These are phyloP conservation scores for Drosophila mojavensis DNA, from an alignment of 1,140 invertebrate genomes.

Conservation along the genomic window DNA sequence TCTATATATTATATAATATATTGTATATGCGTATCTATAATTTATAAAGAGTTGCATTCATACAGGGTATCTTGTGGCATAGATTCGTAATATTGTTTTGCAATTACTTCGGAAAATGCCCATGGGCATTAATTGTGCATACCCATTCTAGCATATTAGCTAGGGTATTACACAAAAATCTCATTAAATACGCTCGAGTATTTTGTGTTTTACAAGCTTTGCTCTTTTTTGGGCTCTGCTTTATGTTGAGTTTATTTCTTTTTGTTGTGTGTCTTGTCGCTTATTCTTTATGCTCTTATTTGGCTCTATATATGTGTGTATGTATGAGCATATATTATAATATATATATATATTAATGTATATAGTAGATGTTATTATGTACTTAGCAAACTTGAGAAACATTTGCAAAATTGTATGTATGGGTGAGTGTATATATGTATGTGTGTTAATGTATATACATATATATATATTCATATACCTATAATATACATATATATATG, in stretches of 20 bases:
- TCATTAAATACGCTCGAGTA: neutral
- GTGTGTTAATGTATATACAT: constrained; percentile 15
- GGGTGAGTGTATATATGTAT: constrained; percentile 23
- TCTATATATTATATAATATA: no score
- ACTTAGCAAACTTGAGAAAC: constrained; percentile 29
- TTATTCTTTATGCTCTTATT: constrained; percentile 30
- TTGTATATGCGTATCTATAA: no score
- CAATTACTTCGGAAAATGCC: no score
- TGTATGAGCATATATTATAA: neutral
- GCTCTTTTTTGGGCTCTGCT: constrained; percentile 47
- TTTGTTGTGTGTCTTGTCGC: constrained; percentile 10
- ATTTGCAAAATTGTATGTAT: constrained; percentile 38
- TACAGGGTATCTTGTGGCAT: no score
- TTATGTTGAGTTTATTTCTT: constrained; percentile 18
- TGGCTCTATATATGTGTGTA: constrained; percentile 19
- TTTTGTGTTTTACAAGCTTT: constrained; percentile 54
- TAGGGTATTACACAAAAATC: constrained; percentile 1
- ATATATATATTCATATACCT: constrained; percentile 34
- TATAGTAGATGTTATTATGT: constrained; percentile 38
- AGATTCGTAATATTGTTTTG: no score
- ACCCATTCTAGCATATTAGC: no score
- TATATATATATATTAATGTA: constrained; percentile 10
- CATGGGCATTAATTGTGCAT: no score
- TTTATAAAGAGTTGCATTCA: no score
- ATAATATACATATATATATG: constrained; percentile 35